Evolutionary conservation across 2,888 invertebrate species (phyloP).

Genomic region (Rambutsinella grinnellia): DNA sequence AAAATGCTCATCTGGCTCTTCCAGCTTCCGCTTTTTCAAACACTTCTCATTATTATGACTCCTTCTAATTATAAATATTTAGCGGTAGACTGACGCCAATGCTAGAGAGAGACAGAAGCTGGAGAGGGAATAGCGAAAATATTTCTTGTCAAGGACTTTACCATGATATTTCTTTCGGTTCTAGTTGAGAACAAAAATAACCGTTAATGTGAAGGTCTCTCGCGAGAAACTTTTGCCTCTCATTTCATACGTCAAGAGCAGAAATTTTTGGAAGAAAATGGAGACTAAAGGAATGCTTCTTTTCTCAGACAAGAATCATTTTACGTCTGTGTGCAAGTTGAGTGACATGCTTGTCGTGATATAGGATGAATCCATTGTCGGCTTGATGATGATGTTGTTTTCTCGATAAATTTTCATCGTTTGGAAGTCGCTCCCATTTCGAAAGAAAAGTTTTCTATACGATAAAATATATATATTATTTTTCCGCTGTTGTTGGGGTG

Average conservation of each 20-base stretch:
- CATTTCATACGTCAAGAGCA: too few species aligned
- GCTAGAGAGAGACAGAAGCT: too few species aligned
- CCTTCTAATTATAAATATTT: background rate
- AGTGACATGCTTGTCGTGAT: background rate
- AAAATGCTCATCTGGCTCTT: too few species aligned
- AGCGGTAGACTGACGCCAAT: background rate
- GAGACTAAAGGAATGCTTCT: background rate
- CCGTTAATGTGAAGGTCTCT: slow-evolving; percentile 25
- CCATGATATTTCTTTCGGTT: too few species aligned
- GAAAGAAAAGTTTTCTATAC: background rate
- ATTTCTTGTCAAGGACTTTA: background rate
- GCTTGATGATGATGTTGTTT: background rate
- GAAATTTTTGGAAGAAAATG: too few species aligned
- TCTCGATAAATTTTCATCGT: background rate
- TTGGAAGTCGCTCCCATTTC: background rate
- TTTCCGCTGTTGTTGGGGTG: background rate
- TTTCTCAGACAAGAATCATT: background rate
- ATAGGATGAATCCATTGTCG: background rate
- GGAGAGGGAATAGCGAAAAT: background rate
- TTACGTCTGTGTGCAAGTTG: background rate
- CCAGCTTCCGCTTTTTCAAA: background rate
- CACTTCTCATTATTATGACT: background rate
- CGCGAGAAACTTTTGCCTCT: background rate
- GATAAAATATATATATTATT: background rate
- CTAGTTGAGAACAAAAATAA: too few species aligned